These are phyloP conservation scores for Petrocephalus microphthalmus DNA, from an alignment of 2,113 vertebrate genomes.

Conservation along the genomic window DNA sequence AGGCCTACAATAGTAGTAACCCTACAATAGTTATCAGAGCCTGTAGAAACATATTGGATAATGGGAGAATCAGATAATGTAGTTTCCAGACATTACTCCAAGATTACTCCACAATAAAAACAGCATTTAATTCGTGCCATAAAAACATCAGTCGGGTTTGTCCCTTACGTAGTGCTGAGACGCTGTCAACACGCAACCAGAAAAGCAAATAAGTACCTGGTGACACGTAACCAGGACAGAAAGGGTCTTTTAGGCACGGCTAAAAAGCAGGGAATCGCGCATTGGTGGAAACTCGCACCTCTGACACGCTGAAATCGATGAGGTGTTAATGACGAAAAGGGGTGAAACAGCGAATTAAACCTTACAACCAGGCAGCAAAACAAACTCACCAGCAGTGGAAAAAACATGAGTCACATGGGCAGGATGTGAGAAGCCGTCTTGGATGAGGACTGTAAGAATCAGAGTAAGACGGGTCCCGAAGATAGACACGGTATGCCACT, in stretches of 20 bases:
- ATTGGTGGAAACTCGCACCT: conserved; percentile 1
- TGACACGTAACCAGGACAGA: background rate
- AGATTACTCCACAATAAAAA: background rate
- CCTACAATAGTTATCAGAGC: background rate
- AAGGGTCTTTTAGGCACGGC: background rate
- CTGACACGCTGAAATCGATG: background rate
- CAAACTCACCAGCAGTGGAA: background rate
- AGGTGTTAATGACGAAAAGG: background rate
- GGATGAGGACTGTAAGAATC: background rate
- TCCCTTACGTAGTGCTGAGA: background rate
- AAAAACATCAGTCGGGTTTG: background rate
- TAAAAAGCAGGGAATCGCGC: background rate
- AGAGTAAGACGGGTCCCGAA: background rate
- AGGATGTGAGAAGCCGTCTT: background rate
- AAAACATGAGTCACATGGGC: background rate
- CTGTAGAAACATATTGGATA: background rate
- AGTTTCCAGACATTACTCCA: background rate
- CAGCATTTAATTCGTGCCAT: background rate
- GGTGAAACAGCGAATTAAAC: background rate
- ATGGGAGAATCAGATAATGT: background rate
- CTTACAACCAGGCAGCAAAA: background rate
- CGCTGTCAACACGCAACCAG: background rate
- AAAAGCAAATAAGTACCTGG: background rate
- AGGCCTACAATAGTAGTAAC: background rate
- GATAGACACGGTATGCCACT: background rate